phyloP scores from a whole-genome alignment of 2,113 vertebrate genomes.

The Centrocercus urophasianus region DNA sequence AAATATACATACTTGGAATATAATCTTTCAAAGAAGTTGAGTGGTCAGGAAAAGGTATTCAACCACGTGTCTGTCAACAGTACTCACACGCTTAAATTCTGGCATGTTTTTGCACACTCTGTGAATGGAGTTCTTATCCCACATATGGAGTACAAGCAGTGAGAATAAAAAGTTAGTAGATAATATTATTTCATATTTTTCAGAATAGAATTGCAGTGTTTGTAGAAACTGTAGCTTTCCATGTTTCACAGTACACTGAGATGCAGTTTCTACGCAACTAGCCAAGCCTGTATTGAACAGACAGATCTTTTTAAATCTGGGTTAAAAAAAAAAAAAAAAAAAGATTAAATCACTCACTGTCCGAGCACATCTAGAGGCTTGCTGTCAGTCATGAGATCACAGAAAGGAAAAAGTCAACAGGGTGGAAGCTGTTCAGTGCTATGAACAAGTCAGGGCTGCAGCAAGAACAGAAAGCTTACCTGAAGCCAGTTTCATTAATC shows the following conservation, averaged over 20 bases:
- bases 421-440: neutral
- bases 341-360: neutral
- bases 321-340: neutral
- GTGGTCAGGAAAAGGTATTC: neutral
- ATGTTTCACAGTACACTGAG: neutral
- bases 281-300: neutral
- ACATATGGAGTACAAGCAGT: neutral
- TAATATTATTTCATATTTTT: neutral
- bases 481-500: neutral
- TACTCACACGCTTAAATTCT: neutral
- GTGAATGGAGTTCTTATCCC: neutral
- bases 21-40: neutral
- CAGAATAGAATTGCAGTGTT: neutral
- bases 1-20: neutral
- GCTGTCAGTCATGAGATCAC: neutral
- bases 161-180: neutral
- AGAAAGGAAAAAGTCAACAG: neutral
- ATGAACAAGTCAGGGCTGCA: neutral
- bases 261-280: neutral
- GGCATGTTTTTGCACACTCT: neutral
- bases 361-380: neutral
- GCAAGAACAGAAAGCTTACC: neutral
- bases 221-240: neutral
- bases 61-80: neutral
- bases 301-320: neutral